Percentiles rank a stretch among this genome's conserved stretches.
Conservation (phyloP, 2,113 vertebrate species). For the Condylura cristata region DNA sequence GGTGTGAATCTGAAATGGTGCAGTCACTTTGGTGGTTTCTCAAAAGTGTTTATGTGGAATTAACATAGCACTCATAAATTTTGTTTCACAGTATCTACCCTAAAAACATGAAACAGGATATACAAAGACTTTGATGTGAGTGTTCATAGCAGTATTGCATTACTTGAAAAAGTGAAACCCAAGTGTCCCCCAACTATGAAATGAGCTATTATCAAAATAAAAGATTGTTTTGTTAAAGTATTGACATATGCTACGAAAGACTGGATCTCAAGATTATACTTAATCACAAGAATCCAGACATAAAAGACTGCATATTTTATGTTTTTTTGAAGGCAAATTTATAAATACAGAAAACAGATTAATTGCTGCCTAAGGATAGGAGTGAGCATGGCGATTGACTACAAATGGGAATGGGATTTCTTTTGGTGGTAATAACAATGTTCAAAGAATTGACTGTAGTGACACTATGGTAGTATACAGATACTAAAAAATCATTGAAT, state of each 20-base stretch:
- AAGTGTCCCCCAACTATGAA: not conserved
- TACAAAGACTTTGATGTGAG: not conserved
- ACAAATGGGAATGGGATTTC: not conserved
- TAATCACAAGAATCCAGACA: not conserved
- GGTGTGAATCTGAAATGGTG: not conserved
- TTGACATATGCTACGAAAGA: not conserved
- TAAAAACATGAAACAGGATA: not conserved
- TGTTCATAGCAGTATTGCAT: not conserved
- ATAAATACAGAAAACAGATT: not conserved
- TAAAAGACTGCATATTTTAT: not conserved
- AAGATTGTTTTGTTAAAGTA: not conserved
- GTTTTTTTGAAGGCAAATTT: not conserved
- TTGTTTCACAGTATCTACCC: not conserved
- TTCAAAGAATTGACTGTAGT: not conserved
- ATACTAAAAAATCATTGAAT: slow-evolving; percentile 12
- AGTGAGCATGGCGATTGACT: not conserved
- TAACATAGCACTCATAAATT: not conserved
- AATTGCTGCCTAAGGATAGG: not conserved
- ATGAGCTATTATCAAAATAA: not conserved
- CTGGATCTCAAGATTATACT: not conserved
- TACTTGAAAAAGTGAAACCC: not conserved
- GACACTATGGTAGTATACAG: not conserved
- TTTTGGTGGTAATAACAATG: not conserved
- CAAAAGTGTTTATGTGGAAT: not conserved
- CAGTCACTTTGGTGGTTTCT: not conserved